These are phyloP conservation scores for Alaudala cheleensis DNA, from an alignment of 2,113 vertebrate species.

Conservation along the genomic window DNA sequence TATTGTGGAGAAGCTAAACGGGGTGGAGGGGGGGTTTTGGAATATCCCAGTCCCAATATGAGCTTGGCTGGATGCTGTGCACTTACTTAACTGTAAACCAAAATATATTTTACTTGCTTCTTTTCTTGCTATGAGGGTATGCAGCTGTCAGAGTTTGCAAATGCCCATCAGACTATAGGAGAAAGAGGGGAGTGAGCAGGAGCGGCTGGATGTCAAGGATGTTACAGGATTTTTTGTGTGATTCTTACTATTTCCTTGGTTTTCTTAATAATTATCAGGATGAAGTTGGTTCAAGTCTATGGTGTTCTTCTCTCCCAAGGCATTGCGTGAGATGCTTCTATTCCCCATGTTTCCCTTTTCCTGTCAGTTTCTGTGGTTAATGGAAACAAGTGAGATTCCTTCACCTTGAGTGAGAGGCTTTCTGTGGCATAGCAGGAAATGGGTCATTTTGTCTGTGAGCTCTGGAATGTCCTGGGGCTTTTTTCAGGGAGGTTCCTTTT, in stretches of 20 bases:
- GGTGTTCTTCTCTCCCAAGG: neutral
- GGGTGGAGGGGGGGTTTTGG: no score
- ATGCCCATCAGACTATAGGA: accelerated
- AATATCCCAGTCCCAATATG: accelerated
- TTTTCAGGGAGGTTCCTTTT: neutral
- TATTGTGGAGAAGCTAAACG: neutral
- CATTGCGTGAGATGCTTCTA: accelerated
- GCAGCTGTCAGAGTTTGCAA: neutral
- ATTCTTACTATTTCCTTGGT: neutral
- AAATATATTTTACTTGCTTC: neutral
- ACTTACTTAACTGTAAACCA: neutral
- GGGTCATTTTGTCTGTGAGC: neutral
- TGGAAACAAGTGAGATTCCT: neutral
- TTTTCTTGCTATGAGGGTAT: neutral
- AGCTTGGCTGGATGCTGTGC: neutral
- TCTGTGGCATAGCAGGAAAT: neutral
- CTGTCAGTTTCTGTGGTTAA: neutral
- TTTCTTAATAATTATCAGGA: neutral
- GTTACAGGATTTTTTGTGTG: neutral
- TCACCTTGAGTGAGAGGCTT: neutral
- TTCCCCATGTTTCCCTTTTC: neutral
- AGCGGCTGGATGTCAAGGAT: neutral
- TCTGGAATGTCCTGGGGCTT: accelerated
- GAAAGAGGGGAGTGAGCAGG: neutral
- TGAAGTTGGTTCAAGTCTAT: neutral